Conservation (phyloP, 2,888 invertebrate genomes). For the Zootermopsis nevadensis region DNA sequence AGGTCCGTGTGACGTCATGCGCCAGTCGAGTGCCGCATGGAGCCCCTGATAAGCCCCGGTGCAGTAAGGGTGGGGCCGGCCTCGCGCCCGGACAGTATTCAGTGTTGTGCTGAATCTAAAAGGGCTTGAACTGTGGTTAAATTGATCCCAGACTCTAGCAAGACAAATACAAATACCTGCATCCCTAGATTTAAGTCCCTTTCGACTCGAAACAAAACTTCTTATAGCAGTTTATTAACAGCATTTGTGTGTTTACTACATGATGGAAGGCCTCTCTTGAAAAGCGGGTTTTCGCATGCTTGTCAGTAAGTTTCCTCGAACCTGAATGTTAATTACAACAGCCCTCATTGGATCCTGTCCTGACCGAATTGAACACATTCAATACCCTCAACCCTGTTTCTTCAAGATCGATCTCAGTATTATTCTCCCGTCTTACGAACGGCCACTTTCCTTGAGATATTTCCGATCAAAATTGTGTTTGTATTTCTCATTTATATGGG, state of each 20-base stretch:
- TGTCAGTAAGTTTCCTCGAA: background rate
- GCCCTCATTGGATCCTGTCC: background rate
- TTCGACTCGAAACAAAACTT: too few relatives aligned
- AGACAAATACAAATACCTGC: too few relatives aligned
- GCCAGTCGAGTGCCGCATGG: constrained; percentile 29
- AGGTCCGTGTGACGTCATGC: constrained; percentile 33
- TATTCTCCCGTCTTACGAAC: background rate
- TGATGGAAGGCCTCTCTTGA: too few relatives aligned
- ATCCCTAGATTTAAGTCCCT: too few relatives aligned
- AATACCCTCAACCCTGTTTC: background rate
- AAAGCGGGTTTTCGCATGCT: background rate
- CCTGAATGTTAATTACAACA: background rate
- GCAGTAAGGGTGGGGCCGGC: constrained; percentile 42
- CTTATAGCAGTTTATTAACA: too few relatives aligned
- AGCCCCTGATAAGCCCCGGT: constrained; percentile 26
- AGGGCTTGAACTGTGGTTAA: too few relatives aligned
- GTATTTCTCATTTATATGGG: too few relatives aligned
- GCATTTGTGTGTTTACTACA: too few relatives aligned
- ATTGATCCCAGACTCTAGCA: too few relatives aligned
- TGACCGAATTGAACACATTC: background rate
- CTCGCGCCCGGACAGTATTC: background rate
- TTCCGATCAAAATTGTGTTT: too few relatives aligned
- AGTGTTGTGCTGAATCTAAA: background rate
- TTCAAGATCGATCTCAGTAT: background rate
- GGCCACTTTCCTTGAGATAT: background rate